phyloP scores from a whole-genome alignment of 2,888 invertebrate species.

The Megastigmus dorsalis region DNA sequence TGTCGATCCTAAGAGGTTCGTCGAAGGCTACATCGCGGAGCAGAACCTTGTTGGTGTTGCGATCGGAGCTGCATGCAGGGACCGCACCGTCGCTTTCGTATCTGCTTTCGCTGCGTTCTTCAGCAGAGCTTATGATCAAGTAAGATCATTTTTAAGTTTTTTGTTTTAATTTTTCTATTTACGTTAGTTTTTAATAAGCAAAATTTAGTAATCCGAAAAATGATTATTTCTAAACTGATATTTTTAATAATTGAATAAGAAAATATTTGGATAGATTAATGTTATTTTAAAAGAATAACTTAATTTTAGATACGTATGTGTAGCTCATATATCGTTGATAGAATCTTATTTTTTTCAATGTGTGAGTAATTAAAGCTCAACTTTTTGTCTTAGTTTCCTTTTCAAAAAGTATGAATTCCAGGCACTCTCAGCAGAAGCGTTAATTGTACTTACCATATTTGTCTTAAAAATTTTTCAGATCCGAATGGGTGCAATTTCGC shows the following conservation, averaged over 20 bases:
- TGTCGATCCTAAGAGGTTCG: slow-evolving; percentile 83
- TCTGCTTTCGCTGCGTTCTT: slow-evolving; percentile 99
- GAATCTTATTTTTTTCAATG: not conserved
- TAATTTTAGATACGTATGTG: not conserved
- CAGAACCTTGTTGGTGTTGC: slow-evolving; percentile 98
- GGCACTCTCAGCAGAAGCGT: too few species aligned
- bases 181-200: not conserved
- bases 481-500: slow-evolving; percentile 99
- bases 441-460: too few species aligned
- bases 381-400: too few species aligned
- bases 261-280: not conserved
- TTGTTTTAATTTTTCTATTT: slow-evolving; percentile 8
- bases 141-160: slow-evolving; percentile 67
- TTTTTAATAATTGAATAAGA: not conserved
- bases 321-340: not conserved
- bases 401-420: too few species aligned
- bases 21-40: slow-evolving; percentile 99
- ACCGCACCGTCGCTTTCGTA: slow-evolving; percentile 93
- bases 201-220: too few species aligned
- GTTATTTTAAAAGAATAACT: slow-evolving; percentile 3
- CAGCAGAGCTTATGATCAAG: slow-evolving; percentile 96
- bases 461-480: slow-evolving; percentile 77
- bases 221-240: too few species aligned
- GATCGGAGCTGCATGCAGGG: slow-evolving; percentile 94
- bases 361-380: not conserved